Base-by-base conservation (phyloP, 1,140 invertebrate genomes). In the Octopus sinensis region DNA sequence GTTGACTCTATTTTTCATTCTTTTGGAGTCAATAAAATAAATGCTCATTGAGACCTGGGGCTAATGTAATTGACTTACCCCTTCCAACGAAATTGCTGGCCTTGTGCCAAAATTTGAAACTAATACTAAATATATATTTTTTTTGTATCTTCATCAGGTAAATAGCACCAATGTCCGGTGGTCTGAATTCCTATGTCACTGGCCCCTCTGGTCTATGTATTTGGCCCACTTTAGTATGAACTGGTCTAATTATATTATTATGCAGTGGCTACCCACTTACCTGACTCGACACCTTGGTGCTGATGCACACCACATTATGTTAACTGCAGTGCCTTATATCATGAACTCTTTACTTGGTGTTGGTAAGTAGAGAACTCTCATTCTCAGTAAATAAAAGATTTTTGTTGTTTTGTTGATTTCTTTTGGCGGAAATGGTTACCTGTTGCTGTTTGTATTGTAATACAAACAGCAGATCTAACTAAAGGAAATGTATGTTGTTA, bases 221-320 rank as follows among this genome's bases (percentile, higher is more conserved):
- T 93, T 94, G 81, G 94, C 95, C 53, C 95, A 95, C 90, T 95
- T 95, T 90, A 93, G 94, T 51, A 95, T 96, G 95, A 95, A 95
- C 89, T 96, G 95, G 95, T 94, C 93, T 56, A 95, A 94, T 85
- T 95, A 95, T 86, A 95, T 95, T 82, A 94, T 96, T 83, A 95
- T 95, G 94, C 94, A 95, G 87, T 96, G 95, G 95, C 89, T 96
- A 82, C 95, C 95, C 4, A 95, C 94, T 6, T 95, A 95, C 88
- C 90, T 96, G 84, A 89, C 93, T 5, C 90, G 93, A 78, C 93
- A 93, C 87, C 91, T 96, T 43, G 93, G 93, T 23, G 94, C 94
- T 17, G 93, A 94, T 84, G 92, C 93, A 84, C 93, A 94, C 87
- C 93, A 93, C 87, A 93, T 96, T 82, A 95, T 94, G 91, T 92